Percentiles rank a stretch among this genome's conserved stretches.
Conservation (phyloP, 2,797 vertebrate genomes). For the Hippopotamyrus pictus region DNA sequence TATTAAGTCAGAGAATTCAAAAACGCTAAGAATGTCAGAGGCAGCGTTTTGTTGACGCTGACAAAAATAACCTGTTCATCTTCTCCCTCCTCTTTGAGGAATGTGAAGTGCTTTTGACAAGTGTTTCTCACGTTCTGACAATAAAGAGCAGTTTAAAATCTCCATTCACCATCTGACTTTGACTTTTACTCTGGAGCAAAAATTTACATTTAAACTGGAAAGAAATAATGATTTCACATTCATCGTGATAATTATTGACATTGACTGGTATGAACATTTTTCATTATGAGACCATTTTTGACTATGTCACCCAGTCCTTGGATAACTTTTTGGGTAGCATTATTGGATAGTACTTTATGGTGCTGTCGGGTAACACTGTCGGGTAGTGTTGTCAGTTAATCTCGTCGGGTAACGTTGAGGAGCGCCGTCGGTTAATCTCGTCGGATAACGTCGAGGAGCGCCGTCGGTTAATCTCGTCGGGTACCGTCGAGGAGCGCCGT, state of each 20-base stretch:
- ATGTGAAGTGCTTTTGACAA: background rate
- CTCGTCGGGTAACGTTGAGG: background rate
- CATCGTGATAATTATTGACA: background rate
- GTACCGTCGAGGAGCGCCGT: background rate
- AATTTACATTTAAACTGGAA: background rate
- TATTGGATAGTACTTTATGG: background rate
- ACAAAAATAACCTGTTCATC: background rate
- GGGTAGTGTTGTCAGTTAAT: background rate
- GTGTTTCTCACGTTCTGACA: background rate
- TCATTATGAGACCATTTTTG: background rate
- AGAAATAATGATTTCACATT: background rate
- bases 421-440: background rate
- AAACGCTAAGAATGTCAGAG: background rate
- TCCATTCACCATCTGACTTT: no score
- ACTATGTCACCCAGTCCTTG: background rate
- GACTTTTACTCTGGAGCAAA: background rate
- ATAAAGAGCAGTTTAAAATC: background rate
- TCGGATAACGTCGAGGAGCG: no score
- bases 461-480: no score
- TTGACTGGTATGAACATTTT: background rate
- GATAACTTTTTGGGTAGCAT: background rate
- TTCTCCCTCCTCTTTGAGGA: background rate
- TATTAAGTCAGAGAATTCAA: background rate
- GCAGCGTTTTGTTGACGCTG: background rate
- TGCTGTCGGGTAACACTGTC: background rate